Evolutionary conservation across 2,113 vertebrate species (phyloP).

Genomic region (Microtus richardsoni): DNA sequence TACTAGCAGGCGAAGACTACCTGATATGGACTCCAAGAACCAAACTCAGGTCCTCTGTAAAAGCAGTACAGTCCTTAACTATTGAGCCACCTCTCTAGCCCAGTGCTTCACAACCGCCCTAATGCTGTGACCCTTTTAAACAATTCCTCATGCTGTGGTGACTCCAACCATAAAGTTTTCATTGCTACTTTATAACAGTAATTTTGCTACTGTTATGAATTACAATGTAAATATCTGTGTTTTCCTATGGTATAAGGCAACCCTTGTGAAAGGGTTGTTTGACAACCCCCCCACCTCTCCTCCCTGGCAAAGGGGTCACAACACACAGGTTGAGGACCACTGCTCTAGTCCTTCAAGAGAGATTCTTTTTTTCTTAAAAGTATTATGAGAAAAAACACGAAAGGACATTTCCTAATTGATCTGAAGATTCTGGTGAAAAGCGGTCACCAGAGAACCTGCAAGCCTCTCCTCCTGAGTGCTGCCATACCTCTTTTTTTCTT

Average conservation of each 20-base stretch:
- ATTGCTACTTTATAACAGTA: neutral
- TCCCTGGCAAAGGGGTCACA: neutral
- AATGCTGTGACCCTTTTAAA: neutral
- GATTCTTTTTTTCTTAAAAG: neutral
- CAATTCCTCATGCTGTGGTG: neutral
- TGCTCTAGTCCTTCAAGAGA: neutral
- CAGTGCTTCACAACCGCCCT: neutral
- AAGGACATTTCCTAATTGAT: neutral
- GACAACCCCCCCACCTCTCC: no score
- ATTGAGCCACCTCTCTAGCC: neutral
- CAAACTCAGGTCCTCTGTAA: neutral
- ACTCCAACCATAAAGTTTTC: neutral
- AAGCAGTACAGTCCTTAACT: neutral
- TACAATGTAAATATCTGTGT: neutral
- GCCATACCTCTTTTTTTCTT: neutral
- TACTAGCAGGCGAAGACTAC: neutral
- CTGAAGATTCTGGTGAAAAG: constrained; percentile 16
- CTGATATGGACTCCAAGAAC: neutral
- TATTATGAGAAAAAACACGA: neutral
- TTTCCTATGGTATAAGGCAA: neutral
- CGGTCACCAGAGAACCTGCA: neutral
- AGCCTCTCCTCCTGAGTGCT: neutral
- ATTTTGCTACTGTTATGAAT: neutral
- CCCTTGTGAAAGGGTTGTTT: neutral
- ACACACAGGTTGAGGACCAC: neutral